phyloP scores from a whole-genome alignment of 1,140 invertebrate species.

The Papilio machaon region DNA sequence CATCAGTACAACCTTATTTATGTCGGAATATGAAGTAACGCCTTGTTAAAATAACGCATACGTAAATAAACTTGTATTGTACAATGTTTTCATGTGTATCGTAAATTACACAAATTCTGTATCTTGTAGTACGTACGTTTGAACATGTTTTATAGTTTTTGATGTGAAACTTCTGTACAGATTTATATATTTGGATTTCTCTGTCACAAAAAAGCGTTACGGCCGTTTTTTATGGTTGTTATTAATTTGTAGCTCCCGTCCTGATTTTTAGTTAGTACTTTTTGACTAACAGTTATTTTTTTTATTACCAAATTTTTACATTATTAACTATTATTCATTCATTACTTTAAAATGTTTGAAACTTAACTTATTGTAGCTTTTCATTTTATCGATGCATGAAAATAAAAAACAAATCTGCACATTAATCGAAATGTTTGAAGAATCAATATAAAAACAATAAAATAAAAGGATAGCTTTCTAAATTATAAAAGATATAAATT shows the following conservation, averaged over 20 bases:
- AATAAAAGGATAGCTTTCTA: not conserved
- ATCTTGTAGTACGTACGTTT: not conserved
- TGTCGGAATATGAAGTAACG: conserved; percentile 32
- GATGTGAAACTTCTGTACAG: no score
- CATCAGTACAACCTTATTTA: conserved; percentile 23
- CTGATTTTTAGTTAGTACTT: no score
- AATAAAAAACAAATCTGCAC: not conserved
- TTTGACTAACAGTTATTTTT: no score
- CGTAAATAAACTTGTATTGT: conserved; percentile 20
- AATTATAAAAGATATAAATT: conserved; percentile 7
- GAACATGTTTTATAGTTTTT: not conserved
- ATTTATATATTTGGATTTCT: no score
- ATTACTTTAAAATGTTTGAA: no score
- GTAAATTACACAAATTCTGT: conserved; percentile 9
- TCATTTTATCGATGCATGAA: no score
- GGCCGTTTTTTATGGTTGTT: no score
- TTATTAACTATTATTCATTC: no score
- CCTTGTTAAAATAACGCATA: conserved; percentile 15
- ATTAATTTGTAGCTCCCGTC: no score
- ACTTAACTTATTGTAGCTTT: no score
- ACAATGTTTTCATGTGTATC: conserved; percentile 17
- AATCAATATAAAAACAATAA: not conserved
- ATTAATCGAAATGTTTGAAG: not conserved
- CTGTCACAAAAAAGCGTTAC: no score
- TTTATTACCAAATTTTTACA: no score